Conservation (phyloP, 2,113 vertebrate genomes). For the Passer montanus region DNA sequence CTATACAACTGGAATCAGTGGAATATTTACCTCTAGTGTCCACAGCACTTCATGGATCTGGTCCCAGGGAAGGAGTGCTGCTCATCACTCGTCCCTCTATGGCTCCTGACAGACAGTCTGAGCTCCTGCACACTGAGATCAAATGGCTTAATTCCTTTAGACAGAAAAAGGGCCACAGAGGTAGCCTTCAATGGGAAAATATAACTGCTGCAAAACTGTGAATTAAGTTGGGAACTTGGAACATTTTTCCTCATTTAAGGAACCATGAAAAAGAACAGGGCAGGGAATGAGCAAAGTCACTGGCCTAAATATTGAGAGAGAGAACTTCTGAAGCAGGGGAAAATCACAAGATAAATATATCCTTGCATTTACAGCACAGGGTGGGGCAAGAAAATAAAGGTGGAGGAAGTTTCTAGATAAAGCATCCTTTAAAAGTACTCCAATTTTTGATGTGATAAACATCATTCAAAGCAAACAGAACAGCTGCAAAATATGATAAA, state of each 20-base stretch:
- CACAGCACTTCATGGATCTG: neutral
- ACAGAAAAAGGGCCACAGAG: neutral
- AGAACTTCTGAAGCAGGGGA: neutral
- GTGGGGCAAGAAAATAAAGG: slow-evolving; percentile 9
- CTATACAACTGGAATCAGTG: neutral
- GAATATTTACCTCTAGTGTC: neutral
- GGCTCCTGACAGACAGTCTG: neutral
- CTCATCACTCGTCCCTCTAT: neutral
- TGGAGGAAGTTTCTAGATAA: slow-evolving; percentile 62
- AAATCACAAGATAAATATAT: neutral
- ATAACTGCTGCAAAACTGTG: neutral
- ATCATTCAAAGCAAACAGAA: slow-evolving; percentile 73
- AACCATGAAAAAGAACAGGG: neutral
- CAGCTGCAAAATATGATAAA: slow-evolving; percentile 81
- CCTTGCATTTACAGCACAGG: neutral
- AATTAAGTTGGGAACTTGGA: neutral
- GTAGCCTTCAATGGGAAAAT: neutral
- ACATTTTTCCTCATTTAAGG: neutral
- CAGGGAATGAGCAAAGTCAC: neutral
- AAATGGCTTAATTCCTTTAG: neutral
- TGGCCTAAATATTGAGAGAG: neutral
- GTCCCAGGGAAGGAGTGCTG: neutral
- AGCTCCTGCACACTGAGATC: neutral
- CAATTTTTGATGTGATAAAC: slow-evolving; percentile 59
- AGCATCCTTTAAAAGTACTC: slow-evolving; percentile 53